Conservation (phyloP, 2,888 invertebrate genomes). For the Heliothis peltigera region DNA sequence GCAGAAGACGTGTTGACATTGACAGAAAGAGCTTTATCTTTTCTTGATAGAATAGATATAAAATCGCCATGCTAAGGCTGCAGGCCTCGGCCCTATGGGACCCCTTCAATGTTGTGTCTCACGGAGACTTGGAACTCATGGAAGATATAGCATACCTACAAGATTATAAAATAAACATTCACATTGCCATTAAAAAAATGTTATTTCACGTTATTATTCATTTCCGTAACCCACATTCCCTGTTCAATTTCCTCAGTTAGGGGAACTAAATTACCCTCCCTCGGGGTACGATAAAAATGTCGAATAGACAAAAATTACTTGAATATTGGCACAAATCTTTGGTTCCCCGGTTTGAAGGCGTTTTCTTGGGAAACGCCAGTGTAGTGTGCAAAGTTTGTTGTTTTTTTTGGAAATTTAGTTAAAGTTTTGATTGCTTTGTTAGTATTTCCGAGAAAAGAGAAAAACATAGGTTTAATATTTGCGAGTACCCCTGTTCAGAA, state of each 20-base stretch:
- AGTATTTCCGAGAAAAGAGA: background rate
- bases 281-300: constrained; percentile 61
- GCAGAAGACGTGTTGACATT: too few species aligned
- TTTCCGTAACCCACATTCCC: constrained; percentile 43
- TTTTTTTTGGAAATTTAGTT: background rate
- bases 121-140: too few species aligned
- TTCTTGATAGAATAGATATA: too few species aligned
- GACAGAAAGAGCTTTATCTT: too few species aligned
- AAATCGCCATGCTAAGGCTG: too few species aligned
- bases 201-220: constrained; percentile 51
- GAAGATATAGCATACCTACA: background rate
- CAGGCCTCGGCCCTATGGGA: too few species aligned
- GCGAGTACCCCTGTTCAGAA: background rate
- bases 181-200: constrained; percentile 20
- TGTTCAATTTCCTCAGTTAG: constrained; percentile 63
- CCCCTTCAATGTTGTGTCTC: too few species aligned
- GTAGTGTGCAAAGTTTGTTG: constrained; percentile 3
- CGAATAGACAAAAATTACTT: constrained; percentile 59
- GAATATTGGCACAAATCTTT: constrained; percentile 62
- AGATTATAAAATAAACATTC: background rate
- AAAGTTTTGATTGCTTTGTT: background rate
- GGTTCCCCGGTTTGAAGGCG: constrained; percentile 8
- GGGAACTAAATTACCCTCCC: constrained; percentile 65
- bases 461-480: background rate
- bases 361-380: constrained; percentile 14